Base-by-base conservation (phyloP, 2,797 vertebrate species). In the Lates japonicus region DNA sequence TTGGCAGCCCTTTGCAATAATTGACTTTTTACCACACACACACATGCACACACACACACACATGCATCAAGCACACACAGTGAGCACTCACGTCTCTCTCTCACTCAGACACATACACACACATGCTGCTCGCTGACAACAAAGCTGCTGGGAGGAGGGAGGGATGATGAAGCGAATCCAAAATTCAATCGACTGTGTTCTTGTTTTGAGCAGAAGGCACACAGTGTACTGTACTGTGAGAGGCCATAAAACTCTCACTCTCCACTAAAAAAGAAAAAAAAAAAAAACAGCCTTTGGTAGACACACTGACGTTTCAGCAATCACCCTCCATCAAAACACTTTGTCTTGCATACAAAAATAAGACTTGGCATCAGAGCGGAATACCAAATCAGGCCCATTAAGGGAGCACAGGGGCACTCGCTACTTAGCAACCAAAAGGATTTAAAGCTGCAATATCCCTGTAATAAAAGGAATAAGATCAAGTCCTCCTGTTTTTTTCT, bases 271-370 rank as follows among this genome's bases (percentile, higher is more conserved):
- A 82, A 77, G 48, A 13, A 59, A 51, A n/a, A n/a, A 25, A 29
- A 79, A 76, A 95, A 95, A 97, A 92, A 94, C 96, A 97, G 96
- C 95, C 96, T 97, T 96, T 96, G 78, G 88, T 87, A 97, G 97
- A 97, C 97, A 96, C 96, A 96, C 96, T 97, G 96, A 97, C 94
- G 79, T 91, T 91, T 89, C 90, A 90, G 97, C 97, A 97, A 98
- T 97, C 97, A 97, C 96, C 96, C 97, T 97, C 97, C 98, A 98
- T 98, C 97, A 98, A 98, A 98, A 98, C 97, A 98, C 97, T 98
- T 98, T 98, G 97, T 98, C 97, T 99, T 97, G 97, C 97, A 98
- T 98, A 97, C 97, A 97, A 97, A 98, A 98, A 98, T 97, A 97
- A 97, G 97, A 97, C 94, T 95, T 97, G 95, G 97, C 94, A 96